These are phyloP conservation scores for Geotrypetes seraphini DNA, from an alignment of 2,797 vertebrate species.

Conservation along the genomic window DNA sequence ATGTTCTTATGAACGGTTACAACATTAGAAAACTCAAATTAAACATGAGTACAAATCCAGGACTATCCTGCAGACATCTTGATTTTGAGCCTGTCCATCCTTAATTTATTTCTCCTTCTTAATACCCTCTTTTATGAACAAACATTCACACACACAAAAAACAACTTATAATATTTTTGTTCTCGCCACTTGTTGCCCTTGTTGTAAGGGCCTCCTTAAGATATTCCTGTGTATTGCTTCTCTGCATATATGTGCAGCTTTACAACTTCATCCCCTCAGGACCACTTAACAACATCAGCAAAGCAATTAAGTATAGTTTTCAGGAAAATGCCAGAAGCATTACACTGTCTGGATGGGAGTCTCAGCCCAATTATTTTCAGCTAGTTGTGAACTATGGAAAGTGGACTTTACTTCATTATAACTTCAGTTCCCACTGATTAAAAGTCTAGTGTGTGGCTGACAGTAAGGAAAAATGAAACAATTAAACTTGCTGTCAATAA, in stretches of 20 bases:
- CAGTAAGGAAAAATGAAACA: constrained; percentile 66
- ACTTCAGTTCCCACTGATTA: constrained; percentile 66
- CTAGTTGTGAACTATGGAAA: constrained; percentile 59
- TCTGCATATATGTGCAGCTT: constrained; percentile 42
- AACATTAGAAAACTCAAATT: too few relatives aligned
- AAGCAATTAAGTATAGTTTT: constrained; percentile 68
- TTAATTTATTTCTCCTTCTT: too few relatives aligned
- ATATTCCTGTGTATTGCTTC: constrained; percentile 43
- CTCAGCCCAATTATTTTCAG: constrained; percentile 73
- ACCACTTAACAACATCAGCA: constrained; percentile 67
- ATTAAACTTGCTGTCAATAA: constrained; percentile 69
- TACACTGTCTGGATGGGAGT: constrained; percentile 61
- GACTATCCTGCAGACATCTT: too few relatives aligned
- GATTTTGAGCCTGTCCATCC: too few relatives aligned
- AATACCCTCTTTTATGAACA: too few relatives aligned
- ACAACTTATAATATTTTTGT: too few relatives aligned
- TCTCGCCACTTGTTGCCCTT: constrained; percentile 29
- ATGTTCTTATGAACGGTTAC: too few relatives aligned
- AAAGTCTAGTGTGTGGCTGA: constrained; percentile 58
- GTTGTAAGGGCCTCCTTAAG: constrained; percentile 47
- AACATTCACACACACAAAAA: too few relatives aligned
- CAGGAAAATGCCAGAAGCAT: constrained; percentile 63
- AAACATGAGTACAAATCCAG: too few relatives aligned
- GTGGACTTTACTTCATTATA: constrained; percentile 68
- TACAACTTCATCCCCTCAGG: constrained; percentile 48